These are phyloP conservation scores for Gorsachius goisagi DNA, from an alignment of 2,113 vertebrate genomes.

Conservation along the genomic window DNA sequence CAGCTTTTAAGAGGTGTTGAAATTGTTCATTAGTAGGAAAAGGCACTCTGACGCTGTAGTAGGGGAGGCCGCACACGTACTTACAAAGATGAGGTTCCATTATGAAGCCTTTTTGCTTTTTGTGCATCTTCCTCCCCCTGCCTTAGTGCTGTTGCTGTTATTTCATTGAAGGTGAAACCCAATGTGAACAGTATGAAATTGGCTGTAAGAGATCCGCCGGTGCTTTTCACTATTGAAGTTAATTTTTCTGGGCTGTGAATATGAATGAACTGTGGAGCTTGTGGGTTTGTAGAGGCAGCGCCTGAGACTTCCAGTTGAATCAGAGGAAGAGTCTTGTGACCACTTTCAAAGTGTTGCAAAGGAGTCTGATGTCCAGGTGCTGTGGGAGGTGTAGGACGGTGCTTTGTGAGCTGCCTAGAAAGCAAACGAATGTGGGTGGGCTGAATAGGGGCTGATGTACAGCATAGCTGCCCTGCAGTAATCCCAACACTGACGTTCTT, in stretches of 20 bases:
- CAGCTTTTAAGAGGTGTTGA: background rate
- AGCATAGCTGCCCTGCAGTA: background rate
- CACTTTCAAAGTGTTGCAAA: background rate
- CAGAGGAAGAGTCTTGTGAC: background rate
- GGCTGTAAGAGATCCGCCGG: background rate
- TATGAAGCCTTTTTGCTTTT: background rate
- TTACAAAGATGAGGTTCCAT: background rate
- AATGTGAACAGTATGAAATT: background rate
- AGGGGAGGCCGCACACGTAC: background rate
- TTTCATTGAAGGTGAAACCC: background rate
- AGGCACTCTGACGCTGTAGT: background rate
- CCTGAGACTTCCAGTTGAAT: background rate
- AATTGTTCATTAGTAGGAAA: background rate
- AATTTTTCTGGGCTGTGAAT: background rate
- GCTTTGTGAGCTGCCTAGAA: background rate
- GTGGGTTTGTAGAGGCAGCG: background rate
- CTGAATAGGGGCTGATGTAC: background rate
- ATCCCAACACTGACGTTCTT: background rate
- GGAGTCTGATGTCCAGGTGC: background rate
- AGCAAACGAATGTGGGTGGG: slow-evolving; percentile 2
- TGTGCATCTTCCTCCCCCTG: background rate
- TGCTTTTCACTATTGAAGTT: background rate
- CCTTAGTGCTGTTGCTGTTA: background rate
- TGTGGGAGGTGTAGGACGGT: background rate
- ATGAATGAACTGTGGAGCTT: background rate